These are phyloP conservation scores for Galeopterus variegatus DNA, from an alignment of 2,113 vertebrate species.

Conservation along the genomic window DNA sequence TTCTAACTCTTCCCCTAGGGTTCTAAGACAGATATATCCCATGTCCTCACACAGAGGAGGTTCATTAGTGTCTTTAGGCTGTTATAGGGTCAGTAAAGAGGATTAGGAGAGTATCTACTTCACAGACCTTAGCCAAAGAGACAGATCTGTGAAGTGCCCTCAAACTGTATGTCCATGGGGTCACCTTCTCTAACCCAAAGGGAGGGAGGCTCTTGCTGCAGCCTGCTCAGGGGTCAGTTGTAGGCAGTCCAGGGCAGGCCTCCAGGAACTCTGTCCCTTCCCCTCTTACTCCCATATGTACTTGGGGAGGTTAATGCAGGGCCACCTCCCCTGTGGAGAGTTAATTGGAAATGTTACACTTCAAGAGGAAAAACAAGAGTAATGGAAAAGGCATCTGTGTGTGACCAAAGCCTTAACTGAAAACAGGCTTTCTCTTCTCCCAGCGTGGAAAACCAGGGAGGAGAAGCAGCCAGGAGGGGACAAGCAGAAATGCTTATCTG, in stretches of 20 bases:
- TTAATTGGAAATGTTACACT: conserved; percentile 86
- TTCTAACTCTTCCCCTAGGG: conserved; percentile 13
- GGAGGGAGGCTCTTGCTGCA: not conserved
- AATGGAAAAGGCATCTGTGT: conserved; percentile 90
- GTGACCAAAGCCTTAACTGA: conserved; percentile 86
- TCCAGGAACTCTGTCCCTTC: not conserved
- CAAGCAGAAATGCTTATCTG: not conserved
- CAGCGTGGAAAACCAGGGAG: conserved; percentile 75
- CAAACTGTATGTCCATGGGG: not conserved
- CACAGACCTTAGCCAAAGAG: not conserved
- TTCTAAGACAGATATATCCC: conserved; percentile 19
- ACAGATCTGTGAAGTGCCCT: not conserved
- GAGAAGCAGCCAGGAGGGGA: conserved; percentile 63
- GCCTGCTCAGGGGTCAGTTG: not conserved
- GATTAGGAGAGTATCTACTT: not conserved
- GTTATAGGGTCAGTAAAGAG: not conserved
- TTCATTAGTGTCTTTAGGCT: not conserved
- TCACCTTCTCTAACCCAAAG: not conserved
- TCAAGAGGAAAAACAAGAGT: conserved; percentile 88
- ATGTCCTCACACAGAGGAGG: not conserved
- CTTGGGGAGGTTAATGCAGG: not conserved
- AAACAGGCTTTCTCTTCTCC: conserved; percentile 86
- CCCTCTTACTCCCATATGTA: not conserved
- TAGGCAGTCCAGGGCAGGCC: not conserved
- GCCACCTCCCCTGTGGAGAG: conserved; percentile 78